These are phyloP conservation scores for Melitaea cinxia DNA, from an alignment of 1,140 invertebrate species.

Conservation along the genomic window DNA sequence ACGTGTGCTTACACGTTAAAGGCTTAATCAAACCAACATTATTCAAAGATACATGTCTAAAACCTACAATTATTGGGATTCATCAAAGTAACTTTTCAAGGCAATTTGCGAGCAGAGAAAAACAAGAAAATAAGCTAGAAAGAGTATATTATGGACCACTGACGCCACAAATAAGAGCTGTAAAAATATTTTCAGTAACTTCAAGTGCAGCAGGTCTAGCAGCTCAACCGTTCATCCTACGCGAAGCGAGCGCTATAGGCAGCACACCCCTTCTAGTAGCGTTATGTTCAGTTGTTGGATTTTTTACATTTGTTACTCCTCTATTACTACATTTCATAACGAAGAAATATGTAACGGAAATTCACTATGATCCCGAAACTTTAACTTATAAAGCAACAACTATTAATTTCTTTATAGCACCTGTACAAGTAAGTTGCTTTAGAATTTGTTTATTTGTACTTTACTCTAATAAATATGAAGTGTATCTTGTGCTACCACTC, in stretches of 20 bases:
- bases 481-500: too few species aligned
- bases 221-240: slow-evolving; percentile 88
- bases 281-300: slow-evolving; percentile 85
- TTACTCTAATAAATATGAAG: too few species aligned
- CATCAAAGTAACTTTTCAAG: slow-evolving; percentile 41
- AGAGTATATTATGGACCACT: slow-evolving; percentile 83
- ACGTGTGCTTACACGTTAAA: slow-evolving; percentile 23
- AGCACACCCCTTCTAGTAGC: slow-evolving; percentile 82
- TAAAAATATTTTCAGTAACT: slow-evolving; percentile 91
- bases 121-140: slow-evolving; percentile 56
- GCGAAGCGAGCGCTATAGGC: slow-evolving; percentile 82
- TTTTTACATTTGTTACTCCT: slow-evolving; percentile 92
- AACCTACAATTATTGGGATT: slow-evolving; percentile 42
- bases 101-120: slow-evolving; percentile 49
- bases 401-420: slow-evolving; percentile 85
- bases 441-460: background rate
- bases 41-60: slow-evolving; percentile 44
- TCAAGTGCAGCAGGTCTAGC: slow-evolving; percentile 87
- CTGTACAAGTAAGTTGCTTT: slow-evolving; percentile 82
- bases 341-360: slow-evolving; percentile 91
- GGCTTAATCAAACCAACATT: slow-evolving; percentile 34
- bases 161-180: slow-evolving; percentile 84
- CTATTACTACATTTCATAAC: slow-evolving; percentile 90
- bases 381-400: slow-evolving; percentile 87
- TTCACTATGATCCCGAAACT: slow-evolving; percentile 86